phyloP scores from a whole-genome alignment of 2,888 invertebrate species.

The Thalpophila matura region DNA sequence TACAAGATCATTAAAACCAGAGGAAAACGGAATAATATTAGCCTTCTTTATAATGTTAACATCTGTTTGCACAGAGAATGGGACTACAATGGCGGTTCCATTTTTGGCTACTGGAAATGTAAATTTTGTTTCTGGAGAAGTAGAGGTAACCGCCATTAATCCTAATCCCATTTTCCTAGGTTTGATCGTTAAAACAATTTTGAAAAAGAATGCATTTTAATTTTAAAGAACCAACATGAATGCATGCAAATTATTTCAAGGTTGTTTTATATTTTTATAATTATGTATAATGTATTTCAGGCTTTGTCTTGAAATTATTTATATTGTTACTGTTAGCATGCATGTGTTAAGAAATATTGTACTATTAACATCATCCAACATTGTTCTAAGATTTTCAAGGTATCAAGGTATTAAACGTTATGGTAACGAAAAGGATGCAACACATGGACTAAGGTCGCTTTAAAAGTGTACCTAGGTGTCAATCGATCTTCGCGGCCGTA shows the following conservation, averaged over 20 bases:
- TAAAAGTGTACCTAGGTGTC: constrained; percentile 89
- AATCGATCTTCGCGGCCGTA: constrained; percentile 90
- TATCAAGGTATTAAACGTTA: constrained; percentile 86
- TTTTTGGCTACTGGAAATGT: neutral
- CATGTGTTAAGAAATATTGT: constrained; percentile 73
- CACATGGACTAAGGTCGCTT: constrained; percentile 84
- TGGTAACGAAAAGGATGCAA: constrained; percentile 92
- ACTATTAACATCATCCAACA: constrained; percentile 79
- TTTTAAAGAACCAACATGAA: neutral
- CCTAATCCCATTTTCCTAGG: constrained; percentile 24
- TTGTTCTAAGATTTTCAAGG: constrained; percentile 89
- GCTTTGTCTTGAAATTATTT: constrained; percentile 31
- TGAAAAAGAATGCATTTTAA: constrained; percentile 30
- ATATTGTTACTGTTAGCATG: constrained; percentile 67
- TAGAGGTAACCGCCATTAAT: neutral
- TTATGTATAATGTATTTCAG: constrained; percentile 37
- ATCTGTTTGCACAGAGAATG: constrained; percentile 33
- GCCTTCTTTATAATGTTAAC: constrained; percentile 29
- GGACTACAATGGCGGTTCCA: neutral
- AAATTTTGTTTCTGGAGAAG: neutral
- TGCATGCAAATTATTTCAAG: constrained; percentile 27
- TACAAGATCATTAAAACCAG: too few species aligned
- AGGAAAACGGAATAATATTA: constrained; percentile 4
- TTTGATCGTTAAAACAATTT: constrained; percentile 40
- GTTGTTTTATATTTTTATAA: constrained; percentile 50